Percentiles rank a stretch among this genome's conserved stretches.
Evolutionary conservation across 2,113 vertebrate species (phyloP).

Genomic region (Ranitomeya imitator): DNA sequence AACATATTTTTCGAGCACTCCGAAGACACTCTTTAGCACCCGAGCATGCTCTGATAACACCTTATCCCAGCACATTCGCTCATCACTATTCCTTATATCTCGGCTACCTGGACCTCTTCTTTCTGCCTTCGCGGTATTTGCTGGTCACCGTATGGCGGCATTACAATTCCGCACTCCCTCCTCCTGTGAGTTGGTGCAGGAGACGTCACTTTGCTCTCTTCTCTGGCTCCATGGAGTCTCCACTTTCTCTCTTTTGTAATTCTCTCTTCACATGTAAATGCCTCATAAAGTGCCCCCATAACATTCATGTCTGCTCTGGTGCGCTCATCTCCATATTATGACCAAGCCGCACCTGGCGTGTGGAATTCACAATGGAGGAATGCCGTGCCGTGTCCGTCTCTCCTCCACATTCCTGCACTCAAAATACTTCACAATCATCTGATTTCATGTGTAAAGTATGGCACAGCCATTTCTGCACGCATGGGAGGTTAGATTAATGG

Average conservation of each 20-base stretch:
- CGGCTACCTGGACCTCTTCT: no score
- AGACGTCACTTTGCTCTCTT: not conserved
- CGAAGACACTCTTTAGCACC: no score
- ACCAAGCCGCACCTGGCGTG: constrained; percentile 13
- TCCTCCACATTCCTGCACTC: not conserved
- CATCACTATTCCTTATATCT: no score
- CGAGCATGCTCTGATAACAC: no score
- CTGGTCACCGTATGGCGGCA: not conserved
- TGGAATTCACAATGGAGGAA: constrained; percentile 9
- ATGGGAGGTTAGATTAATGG: not conserved
- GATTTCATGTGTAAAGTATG: not conserved
- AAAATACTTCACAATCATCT: not conserved
- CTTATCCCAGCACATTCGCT: no score
- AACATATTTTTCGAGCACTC: no score
- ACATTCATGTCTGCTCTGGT: not conserved
- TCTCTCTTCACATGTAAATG: not conserved
- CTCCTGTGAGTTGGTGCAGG: not conserved
- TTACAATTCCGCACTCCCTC: not conserved
- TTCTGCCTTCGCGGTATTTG: not conserved
- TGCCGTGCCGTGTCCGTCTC: not conserved
- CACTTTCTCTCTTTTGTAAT: not conserved
- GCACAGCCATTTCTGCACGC: not conserved
- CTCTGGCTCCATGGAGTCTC: not conserved
- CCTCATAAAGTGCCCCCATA: not conserved
- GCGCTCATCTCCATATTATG: not conserved